Evolutionary conservation across 1,140 invertebrate genomes (phyloP).

Genomic region (Ceratitis capitata): DNA sequence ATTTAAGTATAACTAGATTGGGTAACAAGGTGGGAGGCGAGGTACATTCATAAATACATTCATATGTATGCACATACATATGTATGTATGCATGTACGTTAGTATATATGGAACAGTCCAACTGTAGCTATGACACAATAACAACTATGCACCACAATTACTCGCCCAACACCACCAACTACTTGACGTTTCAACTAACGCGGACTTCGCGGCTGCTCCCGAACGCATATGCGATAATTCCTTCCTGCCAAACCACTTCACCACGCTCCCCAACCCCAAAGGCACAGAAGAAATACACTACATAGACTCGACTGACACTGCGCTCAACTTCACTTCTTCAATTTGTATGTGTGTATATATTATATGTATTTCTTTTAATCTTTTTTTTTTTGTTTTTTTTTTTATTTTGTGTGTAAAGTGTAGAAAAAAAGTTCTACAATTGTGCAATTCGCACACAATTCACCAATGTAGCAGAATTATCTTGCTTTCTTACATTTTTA

Average conservation of each 20-base stretch:
- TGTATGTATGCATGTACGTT: no score
- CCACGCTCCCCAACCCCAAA: not conserved
- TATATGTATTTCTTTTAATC: no score
- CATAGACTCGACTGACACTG: no score
- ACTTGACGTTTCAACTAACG: slow-evolving; percentile 44
- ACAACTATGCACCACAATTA: slow-evolving; percentile 39
- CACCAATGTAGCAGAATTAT: not conserved
- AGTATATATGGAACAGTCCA: not conserved
- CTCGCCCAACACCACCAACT: slow-evolving; percentile 36
- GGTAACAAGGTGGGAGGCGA: not conserved
- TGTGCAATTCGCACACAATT: slow-evolving; percentile 28
- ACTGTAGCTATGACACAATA: slow-evolving; percentile 33
- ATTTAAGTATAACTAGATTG: no score
- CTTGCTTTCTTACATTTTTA: not conserved
- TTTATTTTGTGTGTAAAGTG: not conserved
- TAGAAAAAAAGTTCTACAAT: slow-evolving; percentile 7
- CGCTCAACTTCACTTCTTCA: not conserved
- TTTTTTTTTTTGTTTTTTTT: no score
- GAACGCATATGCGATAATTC: slow-evolving; percentile 15
- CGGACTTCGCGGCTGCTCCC: slow-evolving; percentile 40
- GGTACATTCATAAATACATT: not conserved
- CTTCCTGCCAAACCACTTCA: not conserved
- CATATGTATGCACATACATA: no score
- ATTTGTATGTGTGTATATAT: no score
- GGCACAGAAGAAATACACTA: not conserved